phyloP scores from a whole-genome alignment of 2,113 vertebrate species.

The Pelmatolapia mariae region DNA sequence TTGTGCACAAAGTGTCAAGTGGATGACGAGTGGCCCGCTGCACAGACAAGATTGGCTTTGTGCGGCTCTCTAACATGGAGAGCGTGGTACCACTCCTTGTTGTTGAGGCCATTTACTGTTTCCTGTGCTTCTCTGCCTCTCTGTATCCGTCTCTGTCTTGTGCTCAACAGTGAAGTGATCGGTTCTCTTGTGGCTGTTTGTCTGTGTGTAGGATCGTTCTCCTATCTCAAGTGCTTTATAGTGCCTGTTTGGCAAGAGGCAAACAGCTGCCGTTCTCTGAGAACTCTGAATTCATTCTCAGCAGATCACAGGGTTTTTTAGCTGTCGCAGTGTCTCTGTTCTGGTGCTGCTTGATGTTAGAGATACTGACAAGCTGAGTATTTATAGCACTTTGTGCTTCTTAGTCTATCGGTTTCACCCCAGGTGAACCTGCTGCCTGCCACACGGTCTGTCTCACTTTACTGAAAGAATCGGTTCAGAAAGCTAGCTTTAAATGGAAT shows the following conservation, averaged over 20 bases:
- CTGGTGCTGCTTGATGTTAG: conserved; percentile 42
- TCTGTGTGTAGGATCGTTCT: conserved; percentile 35
- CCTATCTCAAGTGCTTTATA: conserved; percentile 48
- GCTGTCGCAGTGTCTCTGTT: conserved; percentile 33
- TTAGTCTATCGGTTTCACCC: conserved; percentile 45
- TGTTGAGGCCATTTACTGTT: conserved; percentile 53
- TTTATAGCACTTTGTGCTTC: conserved; percentile 58
- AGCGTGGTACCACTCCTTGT: conserved; percentile 56
- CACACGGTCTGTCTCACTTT: neutral
- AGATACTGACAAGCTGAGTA: conserved; percentile 52
- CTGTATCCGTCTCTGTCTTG: conserved; percentile 31
- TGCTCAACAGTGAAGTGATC: conserved; percentile 32
- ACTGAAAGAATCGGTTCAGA: neutral
- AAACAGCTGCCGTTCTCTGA: conserved; percentile 42
- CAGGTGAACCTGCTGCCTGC: conserved; percentile 44
- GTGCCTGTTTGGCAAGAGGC: conserved; percentile 14
- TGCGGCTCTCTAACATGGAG: conserved; percentile 21
- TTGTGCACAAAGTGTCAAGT: conserved; percentile 34
- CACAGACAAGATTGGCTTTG: conserved; percentile 56
- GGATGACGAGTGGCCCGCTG: conserved; percentile 29
- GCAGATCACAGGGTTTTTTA: conserved; percentile 10
- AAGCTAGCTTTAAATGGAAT: conserved; percentile 2
- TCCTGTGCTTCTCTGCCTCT: conserved; percentile 20
- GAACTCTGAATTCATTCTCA: conserved; percentile 17
- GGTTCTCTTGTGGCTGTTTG: conserved; percentile 47